Conservation (phyloP, 2,888 invertebrate genomes). For the Mellilla xanthometata region DNA sequence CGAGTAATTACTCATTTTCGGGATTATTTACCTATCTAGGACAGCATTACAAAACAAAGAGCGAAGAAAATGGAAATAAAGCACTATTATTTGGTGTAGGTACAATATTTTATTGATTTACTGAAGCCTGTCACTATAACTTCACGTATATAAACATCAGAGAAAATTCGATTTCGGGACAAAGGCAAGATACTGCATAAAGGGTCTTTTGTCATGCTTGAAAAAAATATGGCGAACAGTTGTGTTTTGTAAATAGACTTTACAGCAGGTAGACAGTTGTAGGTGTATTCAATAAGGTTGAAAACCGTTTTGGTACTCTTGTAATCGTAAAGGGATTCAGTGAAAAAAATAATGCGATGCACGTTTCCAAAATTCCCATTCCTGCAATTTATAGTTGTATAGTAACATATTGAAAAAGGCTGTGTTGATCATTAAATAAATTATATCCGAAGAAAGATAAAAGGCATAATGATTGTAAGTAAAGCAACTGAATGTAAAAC, state of each 20-base stretch:
- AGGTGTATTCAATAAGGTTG: conserved; percentile 67
- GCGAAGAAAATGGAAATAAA: too few relatives aligned
- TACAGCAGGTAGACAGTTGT: conserved; percentile 79
- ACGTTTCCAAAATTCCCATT: conserved; percentile 74
- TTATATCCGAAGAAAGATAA: too few relatives aligned
- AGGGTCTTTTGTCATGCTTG: conserved; percentile 58
- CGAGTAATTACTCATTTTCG: too few relatives aligned
- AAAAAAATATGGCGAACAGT: conserved; percentile 55
- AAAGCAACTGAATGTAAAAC: too few relatives aligned
- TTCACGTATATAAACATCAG: conserved; percentile 33
- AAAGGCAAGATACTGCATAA: conserved; percentile 60
- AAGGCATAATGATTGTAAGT: too few relatives aligned
- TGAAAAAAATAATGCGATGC: conserved; percentile 48
- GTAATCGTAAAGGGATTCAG: conserved; percentile 36
- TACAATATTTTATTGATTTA: conserved; percentile 3
- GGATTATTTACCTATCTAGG: too few relatives aligned
- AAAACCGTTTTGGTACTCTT: conserved; percentile 44
- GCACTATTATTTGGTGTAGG: too few relatives aligned
- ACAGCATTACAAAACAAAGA: too few relatives aligned
- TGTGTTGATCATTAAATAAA: too few relatives aligned
- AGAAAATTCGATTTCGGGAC: conserved; percentile 43
- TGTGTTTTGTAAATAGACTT: conserved; percentile 73
- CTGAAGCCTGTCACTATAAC: conserved; percentile 15
- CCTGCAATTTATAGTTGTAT: conserved; percentile 19
- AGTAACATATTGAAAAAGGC: too few relatives aligned